phyloP scores from a whole-genome alignment of 1,140 invertebrate genomes.

The Drosophila bipectinata region DNA sequence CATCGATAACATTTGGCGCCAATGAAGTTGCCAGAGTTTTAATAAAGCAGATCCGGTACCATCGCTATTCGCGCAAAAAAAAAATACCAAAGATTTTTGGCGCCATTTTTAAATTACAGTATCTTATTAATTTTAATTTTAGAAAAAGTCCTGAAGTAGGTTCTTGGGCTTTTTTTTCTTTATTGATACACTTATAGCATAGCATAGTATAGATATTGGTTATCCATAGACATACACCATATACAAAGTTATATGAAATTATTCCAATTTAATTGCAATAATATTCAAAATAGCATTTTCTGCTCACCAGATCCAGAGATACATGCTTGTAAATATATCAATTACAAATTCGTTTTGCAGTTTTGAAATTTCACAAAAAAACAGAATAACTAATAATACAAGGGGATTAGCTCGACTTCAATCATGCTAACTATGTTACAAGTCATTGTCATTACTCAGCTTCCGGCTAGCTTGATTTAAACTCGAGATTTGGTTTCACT shows the following conservation, averaged over 20 bases:
- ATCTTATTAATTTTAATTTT: neutral
- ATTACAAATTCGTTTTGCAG: slow-evolving; percentile 42
- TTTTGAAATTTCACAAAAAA: slow-evolving; percentile 52
- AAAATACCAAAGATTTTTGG: too few relatives aligned
- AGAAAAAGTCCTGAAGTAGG: neutral
- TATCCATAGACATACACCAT: slow-evolving; percentile 67
- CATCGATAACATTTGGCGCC: too few relatives aligned
- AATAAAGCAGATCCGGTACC: too few relatives aligned
- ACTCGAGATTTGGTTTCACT: slow-evolving; percentile 12
- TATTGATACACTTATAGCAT: slow-evolving; percentile 68
- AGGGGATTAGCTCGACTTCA: slow-evolving; percentile 9
- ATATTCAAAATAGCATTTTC: slow-evolving; percentile 54
- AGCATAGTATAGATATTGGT: slow-evolving; percentile 51
- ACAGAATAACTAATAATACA: slow-evolving; percentile 29
- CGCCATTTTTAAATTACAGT: too few relatives aligned
- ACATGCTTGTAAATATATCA: slow-evolving; percentile 24
- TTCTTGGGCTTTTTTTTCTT: slow-evolving; percentile 43
- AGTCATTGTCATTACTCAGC: slow-evolving; percentile 13
- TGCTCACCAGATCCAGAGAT: slow-evolving; percentile 42
- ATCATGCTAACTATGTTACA: slow-evolving; percentile 14
- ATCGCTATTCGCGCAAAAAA: too few relatives aligned
- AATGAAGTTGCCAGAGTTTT: too few relatives aligned
- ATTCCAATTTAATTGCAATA: slow-evolving; percentile 81
- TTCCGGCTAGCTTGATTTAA: slow-evolving; percentile 13
- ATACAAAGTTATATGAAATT: slow-evolving; percentile 71